These are phyloP conservation scores for Hirtodrosophila histrioides DNA, from an alignment of 2,888 invertebrate species.

Conservation along the genomic window DNA sequence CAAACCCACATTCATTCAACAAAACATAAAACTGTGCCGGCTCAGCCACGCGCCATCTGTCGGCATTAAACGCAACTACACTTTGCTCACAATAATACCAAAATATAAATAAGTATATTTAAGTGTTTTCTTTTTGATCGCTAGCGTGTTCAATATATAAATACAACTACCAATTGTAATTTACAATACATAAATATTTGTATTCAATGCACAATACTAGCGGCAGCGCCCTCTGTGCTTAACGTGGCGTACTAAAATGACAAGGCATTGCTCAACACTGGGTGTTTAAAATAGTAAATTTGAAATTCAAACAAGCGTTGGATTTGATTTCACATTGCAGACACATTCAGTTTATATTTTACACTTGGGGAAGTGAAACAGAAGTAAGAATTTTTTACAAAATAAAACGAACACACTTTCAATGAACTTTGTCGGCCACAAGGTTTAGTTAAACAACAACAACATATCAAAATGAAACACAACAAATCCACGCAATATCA, in stretches of 20 bases:
- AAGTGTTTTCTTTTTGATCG: too few species aligned
- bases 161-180: too few species aligned
- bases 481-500: constrained; percentile 11
- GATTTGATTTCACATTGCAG: constrained; percentile 5
- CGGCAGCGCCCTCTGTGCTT: constrained; percentile 31
- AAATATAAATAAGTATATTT: too few species aligned
- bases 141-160: too few species aligned
- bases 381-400: constrained; percentile 15
- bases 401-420: constrained; percentile 17
- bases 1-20: too few species aligned
- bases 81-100: too few species aligned
- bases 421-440: constrained; percentile 38
- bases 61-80: too few species aligned
- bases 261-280: constrained; percentile 23
- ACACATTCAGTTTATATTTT: constrained; percentile 28
- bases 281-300: constrained; percentile 6
- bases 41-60: too few species aligned
- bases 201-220: neutral
- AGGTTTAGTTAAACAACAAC: constrained; percentile 15
- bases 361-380: constrained; percentile 21
- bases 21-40: too few species aligned
- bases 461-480: constrained; percentile 41
- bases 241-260: neutral
- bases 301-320: constrained; percentile 20
- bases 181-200: too few species aligned